These are phyloP conservation scores for Dioctria linearis DNA, from an alignment of 2,888 invertebrate genomes.

Conservation along the genomic window DNA sequence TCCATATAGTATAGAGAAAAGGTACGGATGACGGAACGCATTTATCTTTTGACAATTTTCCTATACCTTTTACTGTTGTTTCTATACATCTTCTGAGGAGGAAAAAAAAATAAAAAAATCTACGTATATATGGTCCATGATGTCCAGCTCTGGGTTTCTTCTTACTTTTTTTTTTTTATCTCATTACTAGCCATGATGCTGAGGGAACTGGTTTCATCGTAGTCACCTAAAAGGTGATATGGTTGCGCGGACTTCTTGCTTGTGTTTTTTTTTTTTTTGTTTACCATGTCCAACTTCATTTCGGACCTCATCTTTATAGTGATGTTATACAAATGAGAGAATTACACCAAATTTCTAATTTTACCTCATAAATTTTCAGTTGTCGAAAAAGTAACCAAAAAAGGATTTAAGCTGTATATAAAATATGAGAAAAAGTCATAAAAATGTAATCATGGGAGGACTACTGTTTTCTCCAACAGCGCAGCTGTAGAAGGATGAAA, in stretches of 20 bases:
- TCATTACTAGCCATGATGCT: background rate
- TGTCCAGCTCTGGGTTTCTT: slow-evolving; percentile 36
- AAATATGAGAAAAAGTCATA: slow-evolving; percentile 17
- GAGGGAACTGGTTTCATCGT: slow-evolving; percentile 35
- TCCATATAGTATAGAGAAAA: background rate
- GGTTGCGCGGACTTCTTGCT: background rate
- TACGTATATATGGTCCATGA: slow-evolving; percentile 13
- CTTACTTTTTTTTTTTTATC: slow-evolving; percentile 20
- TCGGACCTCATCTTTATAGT: background rate
- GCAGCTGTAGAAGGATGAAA: background rate
- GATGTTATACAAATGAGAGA: slow-evolving; percentile 50
- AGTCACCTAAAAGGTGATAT: slow-evolving; percentile 33
- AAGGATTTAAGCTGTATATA: slow-evolving; percentile 21
- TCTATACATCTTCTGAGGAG: slow-evolving; percentile 14
- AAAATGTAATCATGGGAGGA: background rate
- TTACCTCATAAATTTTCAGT: slow-evolving; percentile 57
- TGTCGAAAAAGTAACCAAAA: slow-evolving; percentile 39
- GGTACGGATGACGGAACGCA: slow-evolving; percentile 22
- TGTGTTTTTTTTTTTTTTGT: background rate
- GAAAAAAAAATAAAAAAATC: background rate
- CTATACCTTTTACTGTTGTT: slow-evolving; percentile 42
- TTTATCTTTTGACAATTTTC: slow-evolving; percentile 52
- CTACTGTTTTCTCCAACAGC: slow-evolving; percentile 8
- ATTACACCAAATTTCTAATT: slow-evolving; percentile 58
- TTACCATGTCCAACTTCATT: slow-evolving; percentile 12